phyloP scores from a whole-genome alignment of 1,140 invertebrate genomes.

The fruit fly (Drosophila melanogaster) region Release_6_plus_ISO1_MT NC_004354.4:18313001-18313500 shows the following conservation, averaged over 20 bases:
- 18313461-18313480: too few species aligned
- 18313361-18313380: neutral
- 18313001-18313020: slow-evolving; percentile 12
- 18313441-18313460: too few species aligned
- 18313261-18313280: too few species aligned
- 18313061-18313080: neutral
- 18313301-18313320: too few species aligned
- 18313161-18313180: slow-evolving; percentile 41
- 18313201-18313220: slow-evolving; percentile 12
- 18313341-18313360: too few species aligned
- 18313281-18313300: too few species aligned
- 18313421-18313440: too few species aligned
- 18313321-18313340: too few species aligned
- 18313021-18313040: slow-evolving; percentile 59
- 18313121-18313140: slow-evolving; percentile 18
- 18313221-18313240: slow-evolving; percentile 9
- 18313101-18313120: slow-evolving; percentile 9
- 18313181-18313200: slow-evolving; percentile 25
- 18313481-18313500: neutral
- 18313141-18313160: slow-evolving; percentile 8
- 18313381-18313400: neutral
- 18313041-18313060: slow-evolving; percentile 27
- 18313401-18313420: too few species aligned
- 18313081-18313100: neutral
- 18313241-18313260: too few species aligned